A percentile compares a stretch with the other conserved stretches of the same genome.
Conservation (phyloP, 2,888 invertebrate species). For the Seira ritae region DNA sequence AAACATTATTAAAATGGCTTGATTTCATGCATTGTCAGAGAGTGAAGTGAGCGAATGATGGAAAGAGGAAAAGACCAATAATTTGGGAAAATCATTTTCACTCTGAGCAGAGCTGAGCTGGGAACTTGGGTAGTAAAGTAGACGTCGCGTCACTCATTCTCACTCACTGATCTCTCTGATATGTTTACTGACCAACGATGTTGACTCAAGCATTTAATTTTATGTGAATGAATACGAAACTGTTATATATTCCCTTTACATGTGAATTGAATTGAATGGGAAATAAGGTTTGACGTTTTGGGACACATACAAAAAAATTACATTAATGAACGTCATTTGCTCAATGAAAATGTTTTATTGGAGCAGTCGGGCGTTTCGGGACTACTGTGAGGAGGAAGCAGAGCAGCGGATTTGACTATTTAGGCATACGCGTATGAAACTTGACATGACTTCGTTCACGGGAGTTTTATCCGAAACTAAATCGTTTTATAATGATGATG, state of each 20-base stretch:
- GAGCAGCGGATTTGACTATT: background rate
- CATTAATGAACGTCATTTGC: background rate
- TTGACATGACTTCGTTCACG: too few species aligned
- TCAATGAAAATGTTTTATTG: slow-evolving; percentile 15
- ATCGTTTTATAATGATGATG: slow-evolving; percentile 50
- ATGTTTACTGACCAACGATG: slow-evolving; percentile 51
- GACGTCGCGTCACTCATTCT: slow-evolving; percentile 10
- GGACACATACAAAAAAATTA: slow-evolving; percentile 9
- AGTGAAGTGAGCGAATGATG: slow-evolving; percentile 38
- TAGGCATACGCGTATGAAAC: too few species aligned
- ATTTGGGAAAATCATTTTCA: slow-evolving; percentile 60
- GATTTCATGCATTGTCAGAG: slow-evolving; percentile 18
- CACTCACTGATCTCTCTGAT: background rate
- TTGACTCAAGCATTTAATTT: slow-evolving; percentile 62
- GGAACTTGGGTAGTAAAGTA: too few species aligned
- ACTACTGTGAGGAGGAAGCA: background rate
- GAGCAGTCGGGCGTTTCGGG: background rate
- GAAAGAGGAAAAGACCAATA: slow-evolving; percentile 65
- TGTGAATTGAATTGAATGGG: too few species aligned
- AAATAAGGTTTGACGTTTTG: slow-evolving; percentile 35
- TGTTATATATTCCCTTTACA: background rate
- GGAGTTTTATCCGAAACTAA: background rate
- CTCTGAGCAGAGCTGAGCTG: too few species aligned
- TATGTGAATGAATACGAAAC: too few species aligned
- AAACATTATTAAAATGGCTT: slow-evolving; percentile 19